Evolutionary conservation across 2,888 invertebrate species (phyloP), one percentile per base, ranked within the genome.

Genomic region (Schizotus pectinicornis): DNA sequence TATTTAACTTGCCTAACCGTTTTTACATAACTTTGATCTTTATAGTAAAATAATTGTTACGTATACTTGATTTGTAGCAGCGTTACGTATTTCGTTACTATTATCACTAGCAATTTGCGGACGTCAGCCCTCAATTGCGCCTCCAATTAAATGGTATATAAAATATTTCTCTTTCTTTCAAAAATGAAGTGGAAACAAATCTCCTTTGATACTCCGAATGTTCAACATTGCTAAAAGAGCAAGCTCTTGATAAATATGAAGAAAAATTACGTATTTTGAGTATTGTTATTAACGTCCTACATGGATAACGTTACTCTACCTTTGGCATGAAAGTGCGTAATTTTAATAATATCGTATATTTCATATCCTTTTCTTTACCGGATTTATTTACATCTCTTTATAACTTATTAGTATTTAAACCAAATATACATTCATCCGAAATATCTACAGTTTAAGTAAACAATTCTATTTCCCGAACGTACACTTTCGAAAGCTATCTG

Each of bases 311-410:
- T 76, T 75, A 76, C 73, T 75, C 79, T 80, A 80, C 76, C 80
- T 80, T 80, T 80, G 80, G 80, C 80, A 79, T 79, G 77, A 79
- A 78, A 78, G 77, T 78, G 78, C 77, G 71, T 77, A 77, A 73
- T 73, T 76, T 76, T 75, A 74, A 72, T 74, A 72, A 74, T 77
- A 78, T 80, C 79, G 79, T 79, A 79, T 79, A 79, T 79, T 77
- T 76, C 77, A 79, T 80, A 80, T 80, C 80, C 80, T 79, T 75
- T 76, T 70, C 61, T 66, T 67, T 64, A 67, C 71, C 72, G 73
- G 75, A 73, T 74, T 69, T 77, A 77, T 77, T 68, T 77, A 77
- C 76, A 60, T 58, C 53, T 68, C 60, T 67, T 64, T 68, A 67
- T 74, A 73, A 72, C 67, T 74, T 73, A 68, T 71, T 59, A 64